These are phyloP conservation scores for Doryteuthis pealeii DNA, from an alignment of 1,140 invertebrate species.

Conservation along the genomic window DNA sequence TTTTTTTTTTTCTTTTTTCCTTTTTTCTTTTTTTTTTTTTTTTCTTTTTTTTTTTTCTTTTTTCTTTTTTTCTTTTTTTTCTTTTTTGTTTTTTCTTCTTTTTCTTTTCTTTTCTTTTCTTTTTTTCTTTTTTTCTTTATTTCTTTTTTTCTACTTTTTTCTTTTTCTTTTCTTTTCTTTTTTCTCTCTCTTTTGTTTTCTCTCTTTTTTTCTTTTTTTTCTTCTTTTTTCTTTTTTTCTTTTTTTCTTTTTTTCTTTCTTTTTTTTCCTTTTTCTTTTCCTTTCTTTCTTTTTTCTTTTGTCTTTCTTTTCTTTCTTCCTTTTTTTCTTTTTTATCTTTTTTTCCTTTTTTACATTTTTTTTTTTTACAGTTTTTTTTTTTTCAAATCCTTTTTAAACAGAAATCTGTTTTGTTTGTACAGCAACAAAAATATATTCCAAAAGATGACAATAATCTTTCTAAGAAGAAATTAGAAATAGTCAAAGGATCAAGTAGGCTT, in stretches of 20 bases:
- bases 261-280: neutral
- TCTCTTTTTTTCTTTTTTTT: slow-evolving; percentile 4
- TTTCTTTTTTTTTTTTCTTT: slow-evolving; percentile 18
- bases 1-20: neutral
- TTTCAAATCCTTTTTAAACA: no score
- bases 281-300: no score
- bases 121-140: slow-evolving; percentile 29
- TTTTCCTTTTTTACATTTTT: no score
- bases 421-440: no score
- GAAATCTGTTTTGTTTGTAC: no score
- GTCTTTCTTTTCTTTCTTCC: no score
- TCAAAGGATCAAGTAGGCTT: no score
- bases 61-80: neutral
- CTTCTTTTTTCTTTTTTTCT: neutral
- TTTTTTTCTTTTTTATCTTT: no score
- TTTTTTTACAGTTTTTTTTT: no score
- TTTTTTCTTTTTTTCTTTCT: neutral
- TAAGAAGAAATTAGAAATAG: no score
- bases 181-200: slow-evolving; percentile 11
- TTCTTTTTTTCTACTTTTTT: slow-evolving; percentile 65
- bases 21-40: neutral
- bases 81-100: no score
- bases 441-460: no score
- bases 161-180: slow-evolving; percentile 69
- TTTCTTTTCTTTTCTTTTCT: slow-evolving; percentile 1